Conservation (phyloP, 92 coral and sea anemone species). For the Phenganax marumi region DNA sequence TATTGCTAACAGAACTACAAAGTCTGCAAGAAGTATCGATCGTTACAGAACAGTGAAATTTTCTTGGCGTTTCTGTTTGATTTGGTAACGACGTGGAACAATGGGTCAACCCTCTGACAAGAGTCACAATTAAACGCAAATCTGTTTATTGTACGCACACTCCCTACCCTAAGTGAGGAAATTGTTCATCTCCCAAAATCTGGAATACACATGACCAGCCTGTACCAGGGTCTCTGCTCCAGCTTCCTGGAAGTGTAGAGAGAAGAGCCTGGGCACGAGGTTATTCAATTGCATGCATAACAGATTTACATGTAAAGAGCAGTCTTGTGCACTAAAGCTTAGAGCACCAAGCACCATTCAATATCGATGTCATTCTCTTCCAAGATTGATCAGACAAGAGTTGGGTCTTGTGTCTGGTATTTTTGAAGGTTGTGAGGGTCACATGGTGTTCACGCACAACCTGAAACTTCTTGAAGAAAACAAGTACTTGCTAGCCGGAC, state of each 20-base stretch:
- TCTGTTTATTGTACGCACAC: too few species aligned
- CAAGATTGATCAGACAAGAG: slow-evolving; percentile 21
- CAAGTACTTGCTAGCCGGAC: slow-evolving; percentile 34
- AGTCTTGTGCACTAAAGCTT: too few species aligned
- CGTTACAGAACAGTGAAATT: background rate
- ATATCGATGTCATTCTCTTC: background rate
- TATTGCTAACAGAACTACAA: background rate
- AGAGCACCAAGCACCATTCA: background rate
- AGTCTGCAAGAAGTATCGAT: background rate
- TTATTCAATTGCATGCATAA: background rate
- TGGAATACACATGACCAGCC: background rate
- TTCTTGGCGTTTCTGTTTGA: background rate
- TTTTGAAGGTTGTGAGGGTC: slow-evolving; percentile 39
- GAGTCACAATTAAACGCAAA: too few species aligned
- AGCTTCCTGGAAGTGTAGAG: background rate
- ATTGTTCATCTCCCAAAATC: background rate
- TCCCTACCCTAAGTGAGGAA: too few species aligned
- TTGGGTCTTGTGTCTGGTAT: slow-evolving; percentile 19
- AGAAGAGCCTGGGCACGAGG: background rate
- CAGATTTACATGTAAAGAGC: background rate
- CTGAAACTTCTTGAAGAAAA: slow-evolving; percentile 30
- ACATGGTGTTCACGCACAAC: slow-evolving; percentile 29
- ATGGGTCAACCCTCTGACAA: too few species aligned
- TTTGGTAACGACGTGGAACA: too few species aligned
- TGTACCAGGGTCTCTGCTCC: background rate